Percentiles rank a stretch among this genome's conserved stretches.
Conservation (phyloP, 2,113 vertebrate genomes). For the Takifugu bimaculatus region DNA sequence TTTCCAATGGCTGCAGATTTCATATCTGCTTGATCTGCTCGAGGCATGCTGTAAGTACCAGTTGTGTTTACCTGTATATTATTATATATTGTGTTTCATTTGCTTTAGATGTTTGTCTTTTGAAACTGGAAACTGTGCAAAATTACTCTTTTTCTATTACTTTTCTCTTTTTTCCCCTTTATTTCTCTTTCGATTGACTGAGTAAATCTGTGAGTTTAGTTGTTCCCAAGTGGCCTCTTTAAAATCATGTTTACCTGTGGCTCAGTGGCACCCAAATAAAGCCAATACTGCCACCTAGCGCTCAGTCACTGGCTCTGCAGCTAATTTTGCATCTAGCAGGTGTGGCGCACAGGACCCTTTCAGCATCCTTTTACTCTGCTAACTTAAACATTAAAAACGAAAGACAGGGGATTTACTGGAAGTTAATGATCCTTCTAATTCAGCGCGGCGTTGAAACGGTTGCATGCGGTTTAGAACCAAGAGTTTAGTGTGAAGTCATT, state of each 20-base stretch:
- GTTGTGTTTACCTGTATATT: constrained; percentile 49
- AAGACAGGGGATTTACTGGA: no score
- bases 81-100: constrained; percentile 45
- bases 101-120: constrained; percentile 50
- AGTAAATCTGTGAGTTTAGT: background rate
- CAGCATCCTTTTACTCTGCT: background rate
- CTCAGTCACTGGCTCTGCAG: constrained; percentile 12
- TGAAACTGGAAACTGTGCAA: constrained; percentile 42
- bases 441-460: no score
- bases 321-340: background rate
- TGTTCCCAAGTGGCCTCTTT: constrained; percentile 6
- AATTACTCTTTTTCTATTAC: constrained; percentile 17
- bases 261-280: constrained; percentile 21
- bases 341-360: background rate
- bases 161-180: background rate
- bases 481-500: no score
- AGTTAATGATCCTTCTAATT: no score
- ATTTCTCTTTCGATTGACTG: constrained; percentile 44
- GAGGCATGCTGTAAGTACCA: constrained; percentile 46
- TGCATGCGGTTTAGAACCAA: no score
- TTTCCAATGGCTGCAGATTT: constrained; percentile 15
- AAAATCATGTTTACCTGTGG: background rate
- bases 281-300: constrained; percentile 43
- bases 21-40: constrained; percentile 15
- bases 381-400: background rate